phyloP scores from a whole-genome alignment of 1,140 invertebrate genomes.

The Cyclina sinensis region DNA sequence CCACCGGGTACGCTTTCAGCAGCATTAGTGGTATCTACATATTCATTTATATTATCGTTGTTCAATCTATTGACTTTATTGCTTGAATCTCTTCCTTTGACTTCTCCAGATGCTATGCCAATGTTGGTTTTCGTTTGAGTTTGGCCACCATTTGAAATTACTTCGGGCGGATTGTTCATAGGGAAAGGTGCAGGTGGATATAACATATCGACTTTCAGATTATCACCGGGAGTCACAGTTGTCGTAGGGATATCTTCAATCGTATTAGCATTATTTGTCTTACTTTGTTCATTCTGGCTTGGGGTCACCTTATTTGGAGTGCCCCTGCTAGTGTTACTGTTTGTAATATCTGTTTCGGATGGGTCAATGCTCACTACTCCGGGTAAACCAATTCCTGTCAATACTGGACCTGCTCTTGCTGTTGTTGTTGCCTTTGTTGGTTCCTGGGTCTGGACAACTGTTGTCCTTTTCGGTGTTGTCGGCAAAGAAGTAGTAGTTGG shows the following conservation, averaged over 20 bases:
- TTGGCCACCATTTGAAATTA: neutral
- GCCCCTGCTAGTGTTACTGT: too few relatives aligned
- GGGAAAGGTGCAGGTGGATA: conserved; percentile 36
- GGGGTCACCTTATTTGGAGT: neutral
- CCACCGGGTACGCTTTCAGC: neutral
- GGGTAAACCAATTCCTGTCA: neutral
- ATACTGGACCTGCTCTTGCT: neutral
- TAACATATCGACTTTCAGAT: conserved; percentile 27
- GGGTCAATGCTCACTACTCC: neutral
- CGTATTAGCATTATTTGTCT: neutral
- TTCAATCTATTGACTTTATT: neutral
- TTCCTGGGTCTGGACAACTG: neutral
- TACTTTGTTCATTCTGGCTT: neutral
- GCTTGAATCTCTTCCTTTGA: neutral
- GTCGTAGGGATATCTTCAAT: neutral
- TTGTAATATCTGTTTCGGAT: neutral
- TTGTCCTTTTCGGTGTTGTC: neutral
- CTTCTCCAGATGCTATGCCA: neutral
- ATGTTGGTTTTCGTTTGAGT: neutral
- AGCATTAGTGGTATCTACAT: neutral
- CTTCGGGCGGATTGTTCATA: neutral
- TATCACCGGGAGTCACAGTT: neutral
- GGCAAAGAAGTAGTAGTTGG: neutral
- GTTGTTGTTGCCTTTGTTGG: neutral
- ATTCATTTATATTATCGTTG: neutral